Evolutionary conservation across 2,113 vertebrate species (phyloP).

Genomic region (Stegastes partitus): DNA sequence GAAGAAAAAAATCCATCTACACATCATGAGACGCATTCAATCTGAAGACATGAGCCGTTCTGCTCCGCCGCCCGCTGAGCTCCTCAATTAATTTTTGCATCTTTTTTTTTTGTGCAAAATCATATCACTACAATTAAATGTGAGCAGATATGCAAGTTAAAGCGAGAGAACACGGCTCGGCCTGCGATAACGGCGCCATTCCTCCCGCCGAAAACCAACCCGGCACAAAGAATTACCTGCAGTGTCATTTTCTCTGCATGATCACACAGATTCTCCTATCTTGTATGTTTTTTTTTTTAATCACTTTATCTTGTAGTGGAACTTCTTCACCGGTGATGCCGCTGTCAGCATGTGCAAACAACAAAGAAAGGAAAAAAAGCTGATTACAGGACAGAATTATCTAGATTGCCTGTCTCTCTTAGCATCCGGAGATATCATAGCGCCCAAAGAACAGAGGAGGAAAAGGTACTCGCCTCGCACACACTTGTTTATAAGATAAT

Average conservation of each 20-base stretch:
- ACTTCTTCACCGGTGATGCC: conserved; percentile 51
- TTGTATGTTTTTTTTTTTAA: conserved; percentile 54
- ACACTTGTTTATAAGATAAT: conserved; percentile 81
- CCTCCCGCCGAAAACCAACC: conserved; percentile 23
- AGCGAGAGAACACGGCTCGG: conserved; percentile 11
- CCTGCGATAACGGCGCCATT: too few relatives aligned
- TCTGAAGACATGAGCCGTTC: conserved; percentile 48
- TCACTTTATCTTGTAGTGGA: conserved; percentile 68
- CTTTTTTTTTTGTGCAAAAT: conserved; percentile 48
- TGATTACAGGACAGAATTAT: conserved; percentile 80
- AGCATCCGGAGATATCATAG: conserved; percentile 64
- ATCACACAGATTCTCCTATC: conserved; percentile 52
- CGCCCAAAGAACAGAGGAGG: conserved; percentile 41
- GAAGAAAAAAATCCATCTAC: conserved; percentile 26
- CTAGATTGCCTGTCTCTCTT: conserved; percentile 76
- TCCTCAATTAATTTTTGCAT: conserved; percentile 58
- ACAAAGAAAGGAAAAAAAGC: conserved; percentile 52
- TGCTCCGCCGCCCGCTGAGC: conserved; percentile 48
- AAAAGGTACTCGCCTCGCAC: conserved; percentile 54
- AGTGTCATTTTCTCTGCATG: conserved; percentile 66
- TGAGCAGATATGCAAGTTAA: conserved; percentile 46
- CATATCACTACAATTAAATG: conserved; percentile 58
- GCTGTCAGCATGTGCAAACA: conserved; percentile 71
- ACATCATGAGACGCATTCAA: conserved; percentile 54
- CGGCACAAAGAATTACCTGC: conserved; percentile 60